A percentile compares a stretch with the other conserved stretches of the same genome.
phyloP scores from a whole-genome alignment of 2,888 invertebrate species.

The Scaptomyza parva region DNA sequence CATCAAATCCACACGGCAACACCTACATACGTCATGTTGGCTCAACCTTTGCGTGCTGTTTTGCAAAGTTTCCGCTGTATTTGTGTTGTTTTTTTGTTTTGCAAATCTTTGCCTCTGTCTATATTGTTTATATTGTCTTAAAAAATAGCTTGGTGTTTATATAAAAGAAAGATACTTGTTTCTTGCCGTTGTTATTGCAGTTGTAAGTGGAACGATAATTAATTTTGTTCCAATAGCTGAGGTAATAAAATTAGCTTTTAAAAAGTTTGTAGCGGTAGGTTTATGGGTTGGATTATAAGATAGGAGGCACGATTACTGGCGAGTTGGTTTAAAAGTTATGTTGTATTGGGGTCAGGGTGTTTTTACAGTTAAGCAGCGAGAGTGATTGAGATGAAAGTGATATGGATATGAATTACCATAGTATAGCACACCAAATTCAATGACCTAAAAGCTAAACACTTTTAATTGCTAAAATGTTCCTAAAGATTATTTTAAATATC shows the following conservation, averaged over 20 bases:
- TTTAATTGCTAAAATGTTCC: background rate
- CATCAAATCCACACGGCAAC: slow-evolving; percentile 56
- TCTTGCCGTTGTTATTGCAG: slow-evolving; percentile 23
- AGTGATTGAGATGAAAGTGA: slow-evolving; percentile 41
- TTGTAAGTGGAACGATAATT: slow-evolving; percentile 62
- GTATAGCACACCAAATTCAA: slow-evolving; percentile 4
- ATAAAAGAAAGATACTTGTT: slow-evolving; percentile 15
- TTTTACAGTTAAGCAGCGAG: slow-evolving; percentile 23
- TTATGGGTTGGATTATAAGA: slow-evolving; percentile 39
- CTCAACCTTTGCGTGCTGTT: slow-evolving; percentile 63
- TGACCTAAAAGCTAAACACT: background rate
- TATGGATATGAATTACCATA: slow-evolving; percentile 21
- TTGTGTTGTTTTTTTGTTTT: background rate
- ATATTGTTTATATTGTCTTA: slow-evolving; percentile 70
- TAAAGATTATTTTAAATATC: background rate
- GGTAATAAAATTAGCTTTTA: slow-evolving; percentile 51
- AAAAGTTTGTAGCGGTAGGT: slow-evolving; percentile 30
- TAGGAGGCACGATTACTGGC: slow-evolving; percentile 23
- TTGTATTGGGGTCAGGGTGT: slow-evolving; percentile 62
- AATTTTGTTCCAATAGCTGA: slow-evolving; percentile 56
- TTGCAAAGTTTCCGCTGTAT: slow-evolving; percentile 38
- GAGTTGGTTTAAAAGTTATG: slow-evolving; percentile 51
- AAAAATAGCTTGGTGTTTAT: slow-evolving; percentile 53
- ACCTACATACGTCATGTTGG: slow-evolving; percentile 58
- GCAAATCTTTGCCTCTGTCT: slow-evolving; percentile 44